Conservation (phyloP, 2,888 invertebrate genomes). For the Aphodius sticticus region DNA sequence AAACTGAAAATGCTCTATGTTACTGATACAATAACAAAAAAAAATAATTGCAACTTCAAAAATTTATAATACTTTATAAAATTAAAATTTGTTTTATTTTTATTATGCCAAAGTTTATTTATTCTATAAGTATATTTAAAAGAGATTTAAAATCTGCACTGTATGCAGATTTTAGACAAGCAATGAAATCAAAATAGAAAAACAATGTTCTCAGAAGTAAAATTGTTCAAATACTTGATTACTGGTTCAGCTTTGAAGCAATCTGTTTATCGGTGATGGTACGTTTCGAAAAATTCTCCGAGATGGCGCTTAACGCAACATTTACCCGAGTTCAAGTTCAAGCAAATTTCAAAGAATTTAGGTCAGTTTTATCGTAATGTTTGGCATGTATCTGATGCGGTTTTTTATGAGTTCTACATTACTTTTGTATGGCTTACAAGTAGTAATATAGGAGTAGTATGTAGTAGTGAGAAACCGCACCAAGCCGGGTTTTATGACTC, state of each 20-base stretch:
- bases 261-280: background rate
- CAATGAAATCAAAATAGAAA: too few species aligned
- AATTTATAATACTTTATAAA: too few species aligned
- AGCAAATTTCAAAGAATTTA: background rate
- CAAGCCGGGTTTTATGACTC: background rate
- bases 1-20: too few species aligned
- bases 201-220: background rate
- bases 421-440: background rate
- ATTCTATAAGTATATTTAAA: too few species aligned
- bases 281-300: background rate
- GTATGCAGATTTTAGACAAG: too few species aligned
- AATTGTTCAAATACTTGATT: background rate
- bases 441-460: too few species aligned
- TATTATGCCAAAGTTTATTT: too few species aligned
- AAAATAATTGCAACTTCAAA: too few species aligned
- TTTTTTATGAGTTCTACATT: background rate
- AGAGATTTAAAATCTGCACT: too few species aligned
- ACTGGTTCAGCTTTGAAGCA: background rate
- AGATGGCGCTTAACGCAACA: background rate
- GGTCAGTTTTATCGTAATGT: background rate
- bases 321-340: background rate
- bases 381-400: background rate
- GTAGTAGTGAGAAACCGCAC: background rate
- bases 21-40: too few species aligned
- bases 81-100: too few species aligned